phyloP scores from a whole-genome alignment of 2,113 vertebrate species.

The Sterrhoptilus dennistouni region DNA sequence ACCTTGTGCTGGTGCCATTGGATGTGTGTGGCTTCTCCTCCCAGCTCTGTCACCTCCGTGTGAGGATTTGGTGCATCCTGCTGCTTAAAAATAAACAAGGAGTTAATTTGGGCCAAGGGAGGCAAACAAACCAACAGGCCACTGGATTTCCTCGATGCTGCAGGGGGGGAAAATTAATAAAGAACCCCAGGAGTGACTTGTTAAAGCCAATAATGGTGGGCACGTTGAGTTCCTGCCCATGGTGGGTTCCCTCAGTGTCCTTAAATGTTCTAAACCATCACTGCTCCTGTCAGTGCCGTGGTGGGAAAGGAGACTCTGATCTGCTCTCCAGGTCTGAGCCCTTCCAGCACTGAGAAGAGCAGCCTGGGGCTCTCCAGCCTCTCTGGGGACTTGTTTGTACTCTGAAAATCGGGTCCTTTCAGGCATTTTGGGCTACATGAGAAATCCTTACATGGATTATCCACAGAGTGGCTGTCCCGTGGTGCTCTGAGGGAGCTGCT shows the following conservation, averaged over 20 bases:
- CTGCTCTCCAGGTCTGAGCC: not conserved
- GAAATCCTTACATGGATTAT: not conserved
- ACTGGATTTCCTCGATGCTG: slow-evolving; percentile 20
- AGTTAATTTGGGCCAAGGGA: slow-evolving; percentile 7
- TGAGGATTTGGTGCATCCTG: not conserved
- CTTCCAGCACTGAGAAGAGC: not conserved
- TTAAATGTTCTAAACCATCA: accelerated
- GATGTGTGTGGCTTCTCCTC: not conserved
- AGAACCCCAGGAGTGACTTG: slow-evolving; percentile 1
- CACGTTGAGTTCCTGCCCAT: not conserved
- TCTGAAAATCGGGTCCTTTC: not conserved
- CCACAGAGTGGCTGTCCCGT: accelerated
- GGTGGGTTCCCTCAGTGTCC: not conserved
- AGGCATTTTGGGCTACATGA: not conserved
- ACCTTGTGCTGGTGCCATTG: not conserved
- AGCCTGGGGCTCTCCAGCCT: accelerated
- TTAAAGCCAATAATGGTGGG: slow-evolving; percentile 1
- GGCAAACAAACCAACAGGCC: not conserved
- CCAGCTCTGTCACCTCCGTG: accelerated
- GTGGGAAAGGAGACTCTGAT: not conserved
- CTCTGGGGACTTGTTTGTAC: not conserved
- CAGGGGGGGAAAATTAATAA: slow-evolving; percentile 8
- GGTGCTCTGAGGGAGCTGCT: not conserved
- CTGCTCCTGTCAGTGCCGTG: accelerated
- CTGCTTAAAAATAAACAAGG: not conserved